These are phyloP conservation scores for Leptinotarsa undecemlineata DNA, from an alignment of 1,140 invertebrate genomes.

Conservation along the genomic window DNA sequence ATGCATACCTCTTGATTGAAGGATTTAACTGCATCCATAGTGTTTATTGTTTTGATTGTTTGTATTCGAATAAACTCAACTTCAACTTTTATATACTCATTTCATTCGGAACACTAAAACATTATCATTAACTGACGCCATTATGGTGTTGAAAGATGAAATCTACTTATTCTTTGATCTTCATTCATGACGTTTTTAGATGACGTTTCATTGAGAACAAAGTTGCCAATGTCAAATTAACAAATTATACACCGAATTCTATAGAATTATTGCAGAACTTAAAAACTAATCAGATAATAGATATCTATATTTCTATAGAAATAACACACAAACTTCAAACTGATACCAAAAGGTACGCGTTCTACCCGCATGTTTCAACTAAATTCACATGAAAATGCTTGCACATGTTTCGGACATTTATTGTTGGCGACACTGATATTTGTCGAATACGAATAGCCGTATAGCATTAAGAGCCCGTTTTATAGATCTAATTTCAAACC, in stretches of 20 bases:
- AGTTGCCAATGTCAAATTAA: not conserved
- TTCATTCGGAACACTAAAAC: not conserved
- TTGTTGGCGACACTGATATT: too few species aligned
- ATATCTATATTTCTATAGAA: not conserved
- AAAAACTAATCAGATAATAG: not conserved
- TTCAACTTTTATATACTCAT: conserved; percentile 9
- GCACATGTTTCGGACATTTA: too few species aligned
- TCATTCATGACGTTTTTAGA: not conserved
- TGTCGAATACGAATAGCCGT: too few species aligned
- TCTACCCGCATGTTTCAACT: too few species aligned
- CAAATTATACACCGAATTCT: not conserved
- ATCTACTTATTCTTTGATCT: not conserved
- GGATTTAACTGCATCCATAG: conserved; percentile 54
- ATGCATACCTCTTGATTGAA: conserved; percentile 53
- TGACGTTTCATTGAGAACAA: not conserved
- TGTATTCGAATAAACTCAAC: not conserved
- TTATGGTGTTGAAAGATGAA: conserved; percentile 1
- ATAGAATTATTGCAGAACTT: not conserved
- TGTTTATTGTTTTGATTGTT: conserved; percentile 4
- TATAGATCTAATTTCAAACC: too few species aligned
- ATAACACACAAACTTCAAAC: not conserved
- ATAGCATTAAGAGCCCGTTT: too few species aligned
- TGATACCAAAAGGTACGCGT: too few species aligned
- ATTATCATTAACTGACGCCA: conserved; percentile 9
- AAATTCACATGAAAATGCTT: too few species aligned